Conservation (phyloP, 2,113 vertebrate species). For the Colius striatus region DNA sequence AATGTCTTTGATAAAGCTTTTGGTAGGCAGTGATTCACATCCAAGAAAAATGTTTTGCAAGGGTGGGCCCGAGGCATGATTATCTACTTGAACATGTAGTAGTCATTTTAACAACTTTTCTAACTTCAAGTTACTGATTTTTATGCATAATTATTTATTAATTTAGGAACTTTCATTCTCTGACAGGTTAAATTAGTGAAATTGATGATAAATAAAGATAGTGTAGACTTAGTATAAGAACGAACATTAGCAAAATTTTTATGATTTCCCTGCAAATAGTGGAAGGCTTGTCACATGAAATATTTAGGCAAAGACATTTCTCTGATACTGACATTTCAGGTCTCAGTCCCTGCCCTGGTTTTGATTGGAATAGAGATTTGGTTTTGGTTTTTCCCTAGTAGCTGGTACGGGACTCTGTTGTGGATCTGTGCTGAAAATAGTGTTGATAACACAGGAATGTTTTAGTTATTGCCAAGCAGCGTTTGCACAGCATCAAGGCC, state of each 20-base stretch:
- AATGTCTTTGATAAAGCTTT: background rate
- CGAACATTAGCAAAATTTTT: background rate
- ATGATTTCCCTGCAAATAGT: background rate
- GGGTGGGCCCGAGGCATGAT: background rate
- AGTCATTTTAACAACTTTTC: background rate
- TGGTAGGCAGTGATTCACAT: background rate
- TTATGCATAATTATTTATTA: background rate
- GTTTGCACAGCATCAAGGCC: no score
- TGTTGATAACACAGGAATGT: no score
- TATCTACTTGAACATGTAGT: background rate
- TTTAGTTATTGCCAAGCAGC: no score
- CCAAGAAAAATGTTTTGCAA: slow-evolving; percentile 14
- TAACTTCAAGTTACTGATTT: slow-evolving; percentile 15
- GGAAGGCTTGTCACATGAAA: background rate
- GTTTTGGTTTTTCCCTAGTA: no score
- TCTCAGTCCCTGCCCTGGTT: background rate
- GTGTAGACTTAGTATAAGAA: background rate
- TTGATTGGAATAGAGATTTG: no score
- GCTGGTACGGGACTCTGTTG: no score
- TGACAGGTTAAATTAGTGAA: slow-evolving; percentile 30
- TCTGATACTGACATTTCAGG: background rate
- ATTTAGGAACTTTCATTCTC: slow-evolving; percentile 8
- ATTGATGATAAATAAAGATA: slow-evolving; percentile 15
- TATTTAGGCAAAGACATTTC: background rate
- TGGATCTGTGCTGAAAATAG: no score